These are phyloP conservation scores for Merluccius polli DNA, from an alignment of 2,797 vertebrate species.

Conservation along the genomic window DNA sequence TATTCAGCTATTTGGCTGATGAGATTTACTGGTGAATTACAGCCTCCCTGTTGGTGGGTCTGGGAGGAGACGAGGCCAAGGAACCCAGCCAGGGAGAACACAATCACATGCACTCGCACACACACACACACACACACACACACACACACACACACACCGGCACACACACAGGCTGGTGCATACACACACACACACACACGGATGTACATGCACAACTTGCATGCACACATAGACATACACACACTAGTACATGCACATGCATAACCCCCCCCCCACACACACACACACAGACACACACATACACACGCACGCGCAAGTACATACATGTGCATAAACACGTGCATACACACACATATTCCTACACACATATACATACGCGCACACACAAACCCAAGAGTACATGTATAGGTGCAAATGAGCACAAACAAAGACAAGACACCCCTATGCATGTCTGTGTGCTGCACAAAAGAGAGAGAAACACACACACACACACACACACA, in stretches of 20 bases:
- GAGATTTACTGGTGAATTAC: slow-evolving; percentile 92
- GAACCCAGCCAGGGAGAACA: slow-evolving; percentile 55
- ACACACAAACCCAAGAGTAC: no score
- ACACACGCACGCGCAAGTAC: slow-evolving; percentile 20
- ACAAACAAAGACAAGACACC: slow-evolving; percentile 8
- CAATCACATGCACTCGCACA: slow-evolving; percentile 30
- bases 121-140: slow-evolving; percentile 13
- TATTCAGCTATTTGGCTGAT: slow-evolving; percentile 96
- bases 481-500: slow-evolving; percentile 16
- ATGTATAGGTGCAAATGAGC: neutral
- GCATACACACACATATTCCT: slow-evolving; percentile 21
- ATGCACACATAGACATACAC: slow-evolving; percentile 4
- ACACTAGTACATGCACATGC: slow-evolving; percentile 20
- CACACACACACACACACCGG: slow-evolving; percentile 26
- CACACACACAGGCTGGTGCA: neutral
- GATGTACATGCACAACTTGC: neutral
- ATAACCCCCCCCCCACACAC: slow-evolving; percentile 9
- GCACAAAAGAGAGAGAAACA: slow-evolving; percentile 1
- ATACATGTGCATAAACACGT: neutral
- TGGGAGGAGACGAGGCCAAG: slow-evolving; percentile 56
- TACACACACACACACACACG: slow-evolving; percentile 24
- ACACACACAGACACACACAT: slow-evolving; percentile 5
- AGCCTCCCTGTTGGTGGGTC: slow-evolving; percentile 65
- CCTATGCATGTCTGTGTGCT: slow-evolving; percentile 1
- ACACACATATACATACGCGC: neutral